Evolutionary conservation across 2,113 vertebrate genomes (phyloP).

Genomic region (Chamaea fasciata): DNA sequence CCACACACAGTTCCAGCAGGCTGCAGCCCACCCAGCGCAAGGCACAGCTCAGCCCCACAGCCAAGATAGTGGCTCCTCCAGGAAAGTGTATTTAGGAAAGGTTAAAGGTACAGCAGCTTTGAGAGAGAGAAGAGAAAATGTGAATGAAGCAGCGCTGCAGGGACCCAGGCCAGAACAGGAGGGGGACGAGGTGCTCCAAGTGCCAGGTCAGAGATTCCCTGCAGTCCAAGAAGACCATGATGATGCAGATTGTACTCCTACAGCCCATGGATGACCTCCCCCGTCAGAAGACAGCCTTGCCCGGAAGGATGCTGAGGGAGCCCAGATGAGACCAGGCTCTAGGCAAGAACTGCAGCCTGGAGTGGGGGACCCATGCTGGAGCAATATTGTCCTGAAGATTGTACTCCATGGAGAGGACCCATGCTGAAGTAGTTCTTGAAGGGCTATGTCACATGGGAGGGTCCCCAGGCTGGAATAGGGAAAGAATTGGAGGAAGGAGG

Average conservation of each 20-base stretch:
- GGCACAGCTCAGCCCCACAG: neutral
- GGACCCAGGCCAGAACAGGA: neutral
- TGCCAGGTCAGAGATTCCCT: neutral
- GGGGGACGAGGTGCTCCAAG: neutral
- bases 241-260: neutral
- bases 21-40: rapidly evolving
- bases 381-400: neutral
- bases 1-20: neutral
- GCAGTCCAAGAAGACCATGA: neutral
- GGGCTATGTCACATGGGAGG: neutral
- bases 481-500: neutral
- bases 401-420: neutral
- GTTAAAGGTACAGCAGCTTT: neutral
- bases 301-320: neutral
- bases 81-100: neutral
- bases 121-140: neutral
- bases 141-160: neutral
- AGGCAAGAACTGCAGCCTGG: neutral
- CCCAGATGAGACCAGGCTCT: neutral
- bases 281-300: neutral
- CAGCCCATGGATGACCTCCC: neutral
- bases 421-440: neutral
- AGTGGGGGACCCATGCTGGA: neutral
- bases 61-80: neutral
- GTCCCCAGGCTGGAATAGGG: neutral